phyloP scores from a whole-genome alignment of 2,888 invertebrate species.

The Epirrhoe alternata region DNA sequence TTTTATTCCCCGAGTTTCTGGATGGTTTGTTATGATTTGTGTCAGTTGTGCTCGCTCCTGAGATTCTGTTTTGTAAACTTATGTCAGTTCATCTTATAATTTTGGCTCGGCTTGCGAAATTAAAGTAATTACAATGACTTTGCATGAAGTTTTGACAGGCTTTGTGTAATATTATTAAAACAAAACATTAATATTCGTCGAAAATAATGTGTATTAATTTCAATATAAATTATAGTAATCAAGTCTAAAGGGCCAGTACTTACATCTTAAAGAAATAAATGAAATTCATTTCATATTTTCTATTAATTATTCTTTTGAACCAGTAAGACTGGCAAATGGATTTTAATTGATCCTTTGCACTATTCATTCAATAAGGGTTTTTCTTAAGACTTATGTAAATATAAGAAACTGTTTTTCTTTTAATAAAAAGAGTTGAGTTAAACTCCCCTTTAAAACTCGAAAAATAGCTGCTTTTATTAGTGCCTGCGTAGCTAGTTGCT shows the following conservation, averaged over 20 bases:
- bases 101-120: neutral
- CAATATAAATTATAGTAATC: no score
- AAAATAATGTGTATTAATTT: no score
- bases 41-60: conserved; percentile 10
- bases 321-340: no score
- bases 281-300: no score
- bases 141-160: neutral
- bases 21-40: conserved; percentile 29
- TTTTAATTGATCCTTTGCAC: no score
- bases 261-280: no score
- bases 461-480: neutral
- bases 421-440: no score
- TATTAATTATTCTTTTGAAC: no score
- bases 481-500: neutral
- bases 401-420: no score
- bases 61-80: conserved; percentile 7
- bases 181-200: neutral
- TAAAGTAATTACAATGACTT: neutral
- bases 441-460: neutral
- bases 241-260: no score
- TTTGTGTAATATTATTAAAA: neutral
- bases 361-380: no score
- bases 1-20: neutral
- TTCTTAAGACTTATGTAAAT: no score
- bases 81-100: neutral